phyloP scores from a whole-genome alignment of 2,113 vertebrate genomes.

The Actenoides hombroni region DNA sequence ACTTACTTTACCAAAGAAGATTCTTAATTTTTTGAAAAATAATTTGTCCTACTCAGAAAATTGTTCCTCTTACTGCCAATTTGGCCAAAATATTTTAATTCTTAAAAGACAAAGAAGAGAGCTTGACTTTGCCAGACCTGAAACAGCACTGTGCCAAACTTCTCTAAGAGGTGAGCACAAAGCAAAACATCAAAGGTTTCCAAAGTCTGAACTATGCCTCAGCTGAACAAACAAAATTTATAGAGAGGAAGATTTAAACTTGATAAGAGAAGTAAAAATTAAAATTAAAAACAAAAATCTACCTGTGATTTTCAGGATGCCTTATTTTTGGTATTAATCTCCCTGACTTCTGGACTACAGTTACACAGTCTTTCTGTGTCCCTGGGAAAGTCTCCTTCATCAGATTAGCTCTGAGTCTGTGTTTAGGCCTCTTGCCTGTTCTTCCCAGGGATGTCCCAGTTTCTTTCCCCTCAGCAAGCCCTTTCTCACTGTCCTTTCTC shows the following conservation, averaged over 20 bases:
- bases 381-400: background rate
- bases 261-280: background rate
- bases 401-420: rapidly evolving
- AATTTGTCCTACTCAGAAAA: background rate
- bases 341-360: background rate
- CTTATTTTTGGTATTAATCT: background rate
- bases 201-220: background rate
- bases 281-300: background rate
- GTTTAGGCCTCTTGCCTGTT: background rate
- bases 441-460: background rate
- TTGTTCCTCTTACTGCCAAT: background rate
- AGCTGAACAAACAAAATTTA: background rate
- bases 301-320: background rate
- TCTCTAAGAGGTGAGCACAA: background rate
- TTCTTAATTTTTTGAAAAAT: background rate
- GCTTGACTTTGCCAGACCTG: background rate
- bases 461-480: background rate
- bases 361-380: background rate
- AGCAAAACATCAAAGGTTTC: background rate
- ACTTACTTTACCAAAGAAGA: background rate
- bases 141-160: background rate
- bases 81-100: background rate
- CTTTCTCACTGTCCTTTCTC: background rate
- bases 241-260: background rate
- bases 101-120: background rate